Base-by-base conservation (phyloP, 2,113 vertebrate genomes). In the Prochilodus magdalenae region DNA sequence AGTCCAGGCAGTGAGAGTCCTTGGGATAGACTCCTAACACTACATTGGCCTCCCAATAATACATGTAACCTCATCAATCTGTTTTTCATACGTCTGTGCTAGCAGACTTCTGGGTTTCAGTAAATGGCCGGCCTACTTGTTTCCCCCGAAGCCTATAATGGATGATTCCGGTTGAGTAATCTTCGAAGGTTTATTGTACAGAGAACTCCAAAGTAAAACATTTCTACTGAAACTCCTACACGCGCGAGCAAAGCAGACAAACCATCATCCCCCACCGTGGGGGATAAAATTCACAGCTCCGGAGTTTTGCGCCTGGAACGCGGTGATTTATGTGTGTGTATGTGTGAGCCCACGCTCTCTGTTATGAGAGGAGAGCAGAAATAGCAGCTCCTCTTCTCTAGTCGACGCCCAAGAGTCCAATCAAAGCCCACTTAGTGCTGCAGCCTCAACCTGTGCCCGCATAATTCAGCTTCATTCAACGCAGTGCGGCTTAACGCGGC, bases 401-500 rank as follows among this genome's bases (percentile, higher is more conserved):
- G 60, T 57, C 44, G 47, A 55, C 76, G 29, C 47, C 76, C 22
- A 2, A 55, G 22, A 70, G 40, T 70, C 65, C 65, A 36, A 24
- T 69, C 75, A 67, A 16, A 27, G 20, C 29, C 27, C 65, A 49
- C 49, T 51, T 44, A 33, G 62, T 62, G 44, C 59, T 62, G 27
- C 40, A 66, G 62, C 47, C 33, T 53, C 47, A 55, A 70, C 63
- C 67, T 67, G 30, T 78, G 57, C 74, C 57, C 57, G 63, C 24
- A 51, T 36, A 18, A 26, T 26, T 40, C 29, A 67, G 47, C 29
- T 15, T 33, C 18, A 33, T 36, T 36, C 65, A 36, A 10, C 8
- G 24, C 13, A 30, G 16, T 16, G 1, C 26, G 5, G 27, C 18
- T 67, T 27, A 33, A 8, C 11, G 10, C 57, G 12, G 57, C 6